phyloP scores from a whole-genome alignment of 1,140 invertebrate species.

The Andrena cerasifolii region DNA sequence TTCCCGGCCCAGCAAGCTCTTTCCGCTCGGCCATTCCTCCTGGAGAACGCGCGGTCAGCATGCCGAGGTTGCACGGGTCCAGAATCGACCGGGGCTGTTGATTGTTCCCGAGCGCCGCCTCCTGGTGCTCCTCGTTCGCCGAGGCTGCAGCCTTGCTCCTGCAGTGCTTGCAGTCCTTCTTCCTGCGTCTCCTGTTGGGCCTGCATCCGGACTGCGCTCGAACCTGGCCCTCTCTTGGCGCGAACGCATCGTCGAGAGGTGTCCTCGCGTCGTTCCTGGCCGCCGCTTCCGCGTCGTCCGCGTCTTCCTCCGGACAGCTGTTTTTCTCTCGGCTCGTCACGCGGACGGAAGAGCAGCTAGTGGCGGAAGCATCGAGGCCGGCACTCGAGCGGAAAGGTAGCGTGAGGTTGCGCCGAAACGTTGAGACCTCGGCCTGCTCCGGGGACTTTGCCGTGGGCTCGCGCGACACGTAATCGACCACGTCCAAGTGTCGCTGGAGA shows the following conservation, averaged over 20 bases:
- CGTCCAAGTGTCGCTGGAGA: neutral
- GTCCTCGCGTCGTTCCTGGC: too few relatives aligned
- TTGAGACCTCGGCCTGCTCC: neutral
- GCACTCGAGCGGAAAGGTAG: conserved; percentile 66
- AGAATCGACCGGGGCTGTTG: conserved; percentile 10
- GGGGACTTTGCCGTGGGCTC: neutral
- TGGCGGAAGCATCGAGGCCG: conserved; percentile 36
- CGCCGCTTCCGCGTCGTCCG: neutral
- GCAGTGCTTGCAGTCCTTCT: conserved; percentile 80
- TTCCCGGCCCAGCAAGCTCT: neutral
- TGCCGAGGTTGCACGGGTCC: neutral
- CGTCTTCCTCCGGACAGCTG: neutral
- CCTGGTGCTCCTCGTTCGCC: neutral
- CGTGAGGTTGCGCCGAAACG: conserved; percentile 72
- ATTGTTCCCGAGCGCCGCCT: conserved; percentile 23
- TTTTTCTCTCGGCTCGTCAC: conserved; percentile 69
- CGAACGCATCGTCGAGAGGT: neutral
- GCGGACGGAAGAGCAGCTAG: conserved; percentile 71
- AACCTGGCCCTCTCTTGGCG: neutral
- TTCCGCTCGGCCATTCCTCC: neutral
- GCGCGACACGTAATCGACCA: neutral
- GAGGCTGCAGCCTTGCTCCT: conserved; percentile 64
- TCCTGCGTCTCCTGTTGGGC: conserved; percentile 69
- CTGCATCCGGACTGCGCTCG: conserved; percentile 27
- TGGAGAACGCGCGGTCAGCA: neutral